A percentile compares a stretch with the other conserved stretches of the same genome.
These are phyloP conservation scores for Ephestia elutella DNA, from an alignment of 1,140 invertebrate species.

Conservation along the genomic window DNA sequence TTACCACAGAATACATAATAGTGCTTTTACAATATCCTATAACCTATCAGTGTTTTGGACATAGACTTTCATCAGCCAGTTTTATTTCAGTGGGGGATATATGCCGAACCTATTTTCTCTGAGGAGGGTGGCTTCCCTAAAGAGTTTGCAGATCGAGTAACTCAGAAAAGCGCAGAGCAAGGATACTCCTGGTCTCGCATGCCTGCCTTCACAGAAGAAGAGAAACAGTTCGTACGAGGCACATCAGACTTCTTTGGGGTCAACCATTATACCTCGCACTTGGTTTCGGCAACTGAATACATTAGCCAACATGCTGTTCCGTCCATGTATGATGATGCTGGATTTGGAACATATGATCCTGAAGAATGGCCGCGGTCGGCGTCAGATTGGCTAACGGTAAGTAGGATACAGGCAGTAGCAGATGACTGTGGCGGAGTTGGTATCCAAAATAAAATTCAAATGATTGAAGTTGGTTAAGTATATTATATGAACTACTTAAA, in stretches of 20 bases:
- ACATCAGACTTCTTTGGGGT: slow-evolving; percentile 79
- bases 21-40: too few species aligned
- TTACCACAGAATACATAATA: too few species aligned
- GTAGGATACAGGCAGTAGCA: too few species aligned
- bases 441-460: too few species aligned
- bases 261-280: slow-evolving; percentile 75
- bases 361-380: slow-evolving; percentile 29
- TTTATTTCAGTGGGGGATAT: slow-evolving; percentile 72
- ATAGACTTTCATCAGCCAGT: too few species aligned
- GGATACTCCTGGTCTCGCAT: slow-evolving; percentile 68
- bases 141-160: slow-evolving; percentile 73
- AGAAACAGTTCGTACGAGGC: slow-evolving; percentile 74
- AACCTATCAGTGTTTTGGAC: too few species aligned
- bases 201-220: slow-evolving; percentile 70
- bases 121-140: slow-evolving; percentile 77
- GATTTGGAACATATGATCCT: slow-evolving; percentile 16
- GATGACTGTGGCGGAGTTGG: too few species aligned
- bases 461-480: too few species aligned
- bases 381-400: slow-evolving; percentile 34
- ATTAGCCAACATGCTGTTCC: slow-evolving; percentile 22
- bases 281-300: slow-evolving; percentile 30
- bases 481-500: too few species aligned
- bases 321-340: slow-evolving; percentile 31
- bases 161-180: slow-evolving; percentile 69
- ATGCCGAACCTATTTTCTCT: slow-evolving; percentile 76